A percentile compares a stretch with the other conserved stretches of the same genome.
phyloP scores from a whole-genome alignment of 2,797 vertebrate genomes.

The Spea hammondii region DNA sequence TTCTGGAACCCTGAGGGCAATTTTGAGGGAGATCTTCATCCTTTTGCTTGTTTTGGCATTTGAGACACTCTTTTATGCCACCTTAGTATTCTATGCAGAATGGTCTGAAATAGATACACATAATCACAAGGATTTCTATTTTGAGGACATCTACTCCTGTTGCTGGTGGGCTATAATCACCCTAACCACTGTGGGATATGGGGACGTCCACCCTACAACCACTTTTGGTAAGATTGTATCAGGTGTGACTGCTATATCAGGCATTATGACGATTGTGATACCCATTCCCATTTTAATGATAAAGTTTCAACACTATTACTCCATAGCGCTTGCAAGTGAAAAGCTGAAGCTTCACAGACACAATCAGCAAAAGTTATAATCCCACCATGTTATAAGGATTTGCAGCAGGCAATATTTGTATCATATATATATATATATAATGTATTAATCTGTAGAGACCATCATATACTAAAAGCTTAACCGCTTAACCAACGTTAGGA shows the following conservation, averaged over 20 bases:
- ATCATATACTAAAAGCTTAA: too few relatives aligned
- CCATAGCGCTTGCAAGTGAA: slow-evolving; percentile 51
- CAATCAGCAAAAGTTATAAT: slow-evolving; percentile 2
- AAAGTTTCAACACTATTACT: slow-evolving; percentile 57
- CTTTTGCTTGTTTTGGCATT: slow-evolving; percentile 57
- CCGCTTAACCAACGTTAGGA: too few relatives aligned
- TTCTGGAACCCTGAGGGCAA: slow-evolving; percentile 53
- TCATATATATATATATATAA: too few relatives aligned
- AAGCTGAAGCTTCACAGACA: slow-evolving; percentile 48
- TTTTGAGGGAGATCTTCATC: slow-evolving; percentile 55
- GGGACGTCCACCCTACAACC: slow-evolving; percentile 48
- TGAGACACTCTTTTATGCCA: slow-evolving; percentile 59
- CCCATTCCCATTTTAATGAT: slow-evolving; percentile 57
- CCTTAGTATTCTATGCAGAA: slow-evolving; percentile 55
- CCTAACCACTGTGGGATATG: slow-evolving; percentile 56
- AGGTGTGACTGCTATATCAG: slow-evolving; percentile 46
- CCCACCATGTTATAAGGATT: not conserved
- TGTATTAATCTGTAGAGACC: too few relatives aligned
- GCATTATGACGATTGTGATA: slow-evolving; percentile 54
- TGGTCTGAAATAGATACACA: slow-evolving; percentile 43
- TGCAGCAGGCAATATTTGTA: too few relatives aligned
- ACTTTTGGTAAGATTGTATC: slow-evolving; percentile 42
- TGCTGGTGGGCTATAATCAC: slow-evolving; percentile 61
- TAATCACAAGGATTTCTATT: not conserved
- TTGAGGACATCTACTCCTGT: slow-evolving; percentile 51